Percentiles rank a stretch among this genome's conserved stretches.
phyloP scores from a whole-genome alignment of 1,140 invertebrate genomes.

The Brachionus manjavacas region DNA sequence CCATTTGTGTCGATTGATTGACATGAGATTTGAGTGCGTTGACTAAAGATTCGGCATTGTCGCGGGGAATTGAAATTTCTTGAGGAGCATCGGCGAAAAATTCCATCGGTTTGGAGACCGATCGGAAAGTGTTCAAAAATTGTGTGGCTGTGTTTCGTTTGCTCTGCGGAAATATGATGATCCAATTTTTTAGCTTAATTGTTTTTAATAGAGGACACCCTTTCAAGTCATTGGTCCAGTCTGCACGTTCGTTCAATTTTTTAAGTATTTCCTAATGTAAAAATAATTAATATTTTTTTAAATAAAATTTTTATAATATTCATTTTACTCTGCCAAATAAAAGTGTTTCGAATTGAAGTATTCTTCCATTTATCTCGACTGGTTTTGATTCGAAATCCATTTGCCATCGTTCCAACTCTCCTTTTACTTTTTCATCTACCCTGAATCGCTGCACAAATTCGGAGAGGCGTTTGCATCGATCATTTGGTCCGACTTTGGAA shows the following conservation, averaged over 20 bases:
- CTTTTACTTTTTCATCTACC: constrained; percentile 4
- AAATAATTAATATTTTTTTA: neutral
- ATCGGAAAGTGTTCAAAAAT: neutral
- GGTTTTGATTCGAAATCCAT: constrained; percentile 12
- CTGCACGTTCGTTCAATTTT: constrained; percentile 32
- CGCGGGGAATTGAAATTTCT: neutral
- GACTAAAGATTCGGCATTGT: neutral
- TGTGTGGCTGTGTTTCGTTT: constrained; percentile 15
- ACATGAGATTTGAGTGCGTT: constrained; percentile 25
- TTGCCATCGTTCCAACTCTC: constrained; percentile 25
- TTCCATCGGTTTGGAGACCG: neutral
- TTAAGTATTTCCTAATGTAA: neutral
- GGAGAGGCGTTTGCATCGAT: constrained; percentile 3
- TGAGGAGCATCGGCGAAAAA: neutral
- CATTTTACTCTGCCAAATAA: neutral
- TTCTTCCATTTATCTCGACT: constrained; percentile 1
- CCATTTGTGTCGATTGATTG: constrained; percentile 48
- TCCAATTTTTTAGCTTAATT: constrained; percentile 6
- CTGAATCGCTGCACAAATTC: constrained; percentile 12
- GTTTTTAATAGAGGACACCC: neutral
- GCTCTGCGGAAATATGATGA: constrained; percentile 11
- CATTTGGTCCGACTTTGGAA: constrained; percentile 13
- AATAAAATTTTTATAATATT: neutral
- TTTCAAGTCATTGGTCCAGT: constrained; percentile 29
- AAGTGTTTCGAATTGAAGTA: neutral